These are phyloP conservation scores for Cartodere bifasciata DNA, from an alignment of 2,888 invertebrate genomes.

Conservation along the genomic window DNA sequence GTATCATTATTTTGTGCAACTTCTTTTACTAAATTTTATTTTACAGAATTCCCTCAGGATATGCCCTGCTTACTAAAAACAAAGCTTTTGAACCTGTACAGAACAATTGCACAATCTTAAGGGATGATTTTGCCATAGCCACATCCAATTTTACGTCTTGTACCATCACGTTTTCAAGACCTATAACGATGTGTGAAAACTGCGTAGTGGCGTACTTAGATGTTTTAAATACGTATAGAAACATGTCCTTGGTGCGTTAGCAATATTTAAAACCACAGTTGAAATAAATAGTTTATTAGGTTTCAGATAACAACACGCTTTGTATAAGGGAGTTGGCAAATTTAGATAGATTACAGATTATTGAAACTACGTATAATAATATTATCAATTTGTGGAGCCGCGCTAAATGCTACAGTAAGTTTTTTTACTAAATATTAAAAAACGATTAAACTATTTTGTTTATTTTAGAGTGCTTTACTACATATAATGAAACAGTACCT, in stretches of 20 bases:
- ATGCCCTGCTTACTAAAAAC: not conserved
- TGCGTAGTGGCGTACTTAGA: slow-evolving; percentile 43
- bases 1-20: too few relatives aligned
- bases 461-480: slow-evolving; percentile 45
- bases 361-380: slow-evolving; percentile 43
- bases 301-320: slow-evolving; percentile 36
- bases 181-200: slow-evolving; percentile 46
- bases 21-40: not conserved
- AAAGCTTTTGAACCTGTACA: slow-evolving; percentile 3
- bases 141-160: slow-evolving; percentile 48
- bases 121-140: slow-evolving; percentile 38
- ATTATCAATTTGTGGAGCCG: slow-evolving; percentile 45
- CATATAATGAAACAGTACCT: slow-evolving; percentile 32
- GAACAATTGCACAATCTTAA: slow-evolving; percentile 18
- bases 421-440: slow-evolving; percentile 7
- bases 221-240: slow-evolving; percentile 39
- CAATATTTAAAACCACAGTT: too few relatives aligned
- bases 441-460: not conserved
- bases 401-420: slow-evolving; percentile 50
- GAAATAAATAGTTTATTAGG: too few relatives aligned
- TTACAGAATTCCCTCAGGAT: not conserved
- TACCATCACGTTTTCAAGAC: slow-evolving; percentile 45
- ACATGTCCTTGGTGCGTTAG: slow-evolving; percentile 29
- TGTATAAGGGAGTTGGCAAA: slow-evolving; percentile 48
- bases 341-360: slow-evolving; percentile 48